A percentile compares a stretch with the other conserved stretches of the same genome.
Conservation (phyloP, 64 coral and sea anemone genomes). For the Stichodactyla helianthus region DNA sequence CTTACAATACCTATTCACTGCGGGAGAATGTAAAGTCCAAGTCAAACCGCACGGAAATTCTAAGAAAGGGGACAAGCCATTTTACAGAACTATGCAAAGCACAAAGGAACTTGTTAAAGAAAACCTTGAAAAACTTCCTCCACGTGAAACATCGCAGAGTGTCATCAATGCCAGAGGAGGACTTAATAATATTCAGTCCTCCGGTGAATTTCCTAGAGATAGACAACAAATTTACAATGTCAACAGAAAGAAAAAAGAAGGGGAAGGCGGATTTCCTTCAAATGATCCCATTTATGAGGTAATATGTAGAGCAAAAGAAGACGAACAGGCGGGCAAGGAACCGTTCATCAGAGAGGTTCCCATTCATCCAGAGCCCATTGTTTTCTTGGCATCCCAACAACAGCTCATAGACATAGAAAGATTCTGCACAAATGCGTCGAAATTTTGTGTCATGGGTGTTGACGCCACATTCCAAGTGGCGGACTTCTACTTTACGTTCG, state of each 20-base stretch:
- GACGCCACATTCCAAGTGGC: conserved; percentile 39
- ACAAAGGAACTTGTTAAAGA: not conserved
- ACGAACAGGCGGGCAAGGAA: conserved; percentile 37
- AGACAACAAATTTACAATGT: not conserved
- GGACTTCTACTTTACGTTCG: conserved; percentile 31
- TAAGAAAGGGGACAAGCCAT: not conserved
- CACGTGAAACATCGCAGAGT: not conserved
- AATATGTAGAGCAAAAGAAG: conserved; percentile 41
- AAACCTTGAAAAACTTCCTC: not conserved
- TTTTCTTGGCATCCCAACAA: conserved; percentile 38
- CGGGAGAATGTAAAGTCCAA: not conserved
- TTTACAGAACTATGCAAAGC: not conserved
- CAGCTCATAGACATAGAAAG: conserved; percentile 38
- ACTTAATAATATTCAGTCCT: conserved; percentile 1
- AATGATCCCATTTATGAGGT: conserved; percentile 34
- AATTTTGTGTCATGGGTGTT: conserved; percentile 32
- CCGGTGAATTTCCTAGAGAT: not conserved
- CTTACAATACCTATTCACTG: not conserved
- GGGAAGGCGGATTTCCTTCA: not conserved
- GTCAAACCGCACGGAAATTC: not conserved
- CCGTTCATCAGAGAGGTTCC: not conserved
- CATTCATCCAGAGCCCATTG: conserved; percentile 28
- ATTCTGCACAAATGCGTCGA: conserved; percentile 36
- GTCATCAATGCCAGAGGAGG: not conserved
- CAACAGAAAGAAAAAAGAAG: not conserved